Conservation (phyloP, 2,113 vertebrate genomes). For the Laterallus jamaicensis region DNA sequence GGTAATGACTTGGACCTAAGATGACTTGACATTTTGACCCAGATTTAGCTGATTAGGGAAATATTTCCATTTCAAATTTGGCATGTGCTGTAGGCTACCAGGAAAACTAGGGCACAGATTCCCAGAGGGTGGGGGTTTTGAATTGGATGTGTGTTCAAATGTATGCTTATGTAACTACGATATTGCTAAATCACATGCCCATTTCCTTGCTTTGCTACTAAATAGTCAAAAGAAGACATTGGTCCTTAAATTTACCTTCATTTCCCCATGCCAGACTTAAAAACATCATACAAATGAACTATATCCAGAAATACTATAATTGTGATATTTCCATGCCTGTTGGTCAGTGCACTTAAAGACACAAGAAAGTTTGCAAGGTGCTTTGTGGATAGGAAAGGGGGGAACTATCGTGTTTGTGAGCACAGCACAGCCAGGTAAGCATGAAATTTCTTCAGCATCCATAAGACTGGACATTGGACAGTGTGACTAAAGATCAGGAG, state of each 20-base stretch:
- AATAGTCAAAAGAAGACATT: background rate
- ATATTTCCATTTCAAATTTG: conserved; percentile 57
- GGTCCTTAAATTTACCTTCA: background rate
- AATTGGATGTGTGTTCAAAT: background rate
- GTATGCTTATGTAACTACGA: conserved; percentile 2
- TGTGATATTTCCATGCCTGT: background rate
- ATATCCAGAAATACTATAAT: background rate
- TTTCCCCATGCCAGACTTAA: background rate
- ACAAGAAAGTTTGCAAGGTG: background rate
- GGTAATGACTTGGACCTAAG: conserved; percentile 2
- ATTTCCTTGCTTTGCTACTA: background rate
- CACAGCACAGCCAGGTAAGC: background rate
- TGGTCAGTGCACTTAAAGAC: background rate
- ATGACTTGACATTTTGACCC: conserved; percentile 34
- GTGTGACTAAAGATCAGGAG: accelerated
- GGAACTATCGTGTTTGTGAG: background rate
- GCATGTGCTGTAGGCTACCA: background rate
- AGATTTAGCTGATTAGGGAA: conserved; percentile 53
- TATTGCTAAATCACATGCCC: background rate
- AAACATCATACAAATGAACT: background rate
- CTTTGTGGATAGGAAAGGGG: background rate
- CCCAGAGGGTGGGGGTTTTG: conserved; percentile 16
- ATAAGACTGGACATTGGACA: background rate
- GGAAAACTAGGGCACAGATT: conserved; percentile 32
- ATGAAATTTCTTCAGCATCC: background rate